Conservation (phyloP, 2,888 invertebrate species). For the Bedellia somnulentella region DNA sequence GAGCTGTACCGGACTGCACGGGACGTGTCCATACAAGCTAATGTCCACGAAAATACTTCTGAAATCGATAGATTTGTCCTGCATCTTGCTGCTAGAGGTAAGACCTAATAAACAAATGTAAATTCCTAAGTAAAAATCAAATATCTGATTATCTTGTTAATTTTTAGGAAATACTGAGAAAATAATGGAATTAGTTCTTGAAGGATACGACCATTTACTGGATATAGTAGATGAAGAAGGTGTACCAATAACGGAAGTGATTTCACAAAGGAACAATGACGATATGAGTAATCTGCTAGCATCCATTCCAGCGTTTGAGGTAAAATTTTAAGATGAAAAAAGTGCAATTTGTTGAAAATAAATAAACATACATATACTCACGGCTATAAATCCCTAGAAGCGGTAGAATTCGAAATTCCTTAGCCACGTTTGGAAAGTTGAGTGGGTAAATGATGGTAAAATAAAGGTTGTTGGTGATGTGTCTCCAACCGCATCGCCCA, state of each 20-base stretch:
- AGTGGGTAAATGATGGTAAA: too few species aligned
- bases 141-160: too few species aligned
- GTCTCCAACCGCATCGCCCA: too few species aligned
- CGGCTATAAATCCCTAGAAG: too few species aligned
- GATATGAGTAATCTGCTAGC: slow-evolving; percentile 71
- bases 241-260: slow-evolving; percentile 68
- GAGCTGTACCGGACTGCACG: slow-evolving; percentile 85
- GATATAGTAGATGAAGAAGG: slow-evolving; percentile 77
- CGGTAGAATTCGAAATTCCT: too few species aligned
- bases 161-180: slow-evolving; percentile 38
- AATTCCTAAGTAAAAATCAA: background rate
- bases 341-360: too few species aligned
- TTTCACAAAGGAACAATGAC: slow-evolving; percentile 66
- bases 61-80: slow-evolving; percentile 83
- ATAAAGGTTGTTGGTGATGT: too few species aligned
- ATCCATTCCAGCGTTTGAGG: slow-evolving; percentile 75
- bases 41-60: slow-evolving; percentile 74
- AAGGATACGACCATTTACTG: slow-evolving; percentile 86
- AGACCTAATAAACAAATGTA: slow-evolving; percentile 5
- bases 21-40: slow-evolving; percentile 81
- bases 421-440: too few species aligned
- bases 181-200: slow-evolving; percentile 66
- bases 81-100: slow-evolving; percentile 76
- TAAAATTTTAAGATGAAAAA: slow-evolving; percentile 25
- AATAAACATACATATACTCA: too few species aligned